Evolutionary conservation across 2,888 invertebrate species (phyloP).

Genomic region (Polymixis lichenea): DNA sequence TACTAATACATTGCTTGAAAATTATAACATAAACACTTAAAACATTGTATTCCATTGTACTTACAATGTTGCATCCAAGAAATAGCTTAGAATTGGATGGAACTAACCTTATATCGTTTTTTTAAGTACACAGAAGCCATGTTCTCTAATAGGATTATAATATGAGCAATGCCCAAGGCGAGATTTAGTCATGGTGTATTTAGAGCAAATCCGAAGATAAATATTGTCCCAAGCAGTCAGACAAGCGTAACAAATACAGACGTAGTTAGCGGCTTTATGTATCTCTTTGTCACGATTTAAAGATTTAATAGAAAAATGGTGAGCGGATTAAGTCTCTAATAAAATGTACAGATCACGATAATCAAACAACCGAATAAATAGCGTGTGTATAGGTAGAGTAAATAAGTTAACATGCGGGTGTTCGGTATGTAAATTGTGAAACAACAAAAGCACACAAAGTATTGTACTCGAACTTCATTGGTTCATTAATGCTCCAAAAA

Average conservation of each 20-base stretch:
- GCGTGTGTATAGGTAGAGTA: conserved; percentile 62
- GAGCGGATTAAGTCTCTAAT: conserved; percentile 60
- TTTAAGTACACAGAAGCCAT: conserved; percentile 56
- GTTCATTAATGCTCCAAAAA: conserved; percentile 77
- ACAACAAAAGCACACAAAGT: conserved; percentile 72
- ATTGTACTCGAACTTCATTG: conserved; percentile 64
- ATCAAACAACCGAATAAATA: conserved; percentile 55
- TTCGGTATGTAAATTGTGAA: conserved; percentile 78
- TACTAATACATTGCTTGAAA: conserved; percentile 27
- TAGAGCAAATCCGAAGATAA: conserved; percentile 76
- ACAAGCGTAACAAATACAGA: conserved; percentile 74
- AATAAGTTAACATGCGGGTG: conserved; percentile 76
- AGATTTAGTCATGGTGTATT: conserved; percentile 75
- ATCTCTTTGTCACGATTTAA: conserved; percentile 66
- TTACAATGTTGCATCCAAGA: conserved; percentile 43
- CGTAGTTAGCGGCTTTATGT: conserved; percentile 46
- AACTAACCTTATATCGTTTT: conserved; percentile 7
- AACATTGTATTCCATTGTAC: conserved; percentile 24
- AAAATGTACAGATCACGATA: conserved; percentile 69
- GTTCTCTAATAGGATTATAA: conserved; percentile 64
- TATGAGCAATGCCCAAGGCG: conserved; percentile 69
- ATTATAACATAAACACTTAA: conserved; percentile 19
- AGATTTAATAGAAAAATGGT: conserved; percentile 59
- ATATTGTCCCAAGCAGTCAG: conserved; percentile 79
- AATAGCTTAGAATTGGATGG: conserved; percentile 15